These are phyloP conservation scores for Dallia pectoralis DNA, from an alignment of 2,797 vertebrate genomes.

Conservation along the genomic window DNA sequence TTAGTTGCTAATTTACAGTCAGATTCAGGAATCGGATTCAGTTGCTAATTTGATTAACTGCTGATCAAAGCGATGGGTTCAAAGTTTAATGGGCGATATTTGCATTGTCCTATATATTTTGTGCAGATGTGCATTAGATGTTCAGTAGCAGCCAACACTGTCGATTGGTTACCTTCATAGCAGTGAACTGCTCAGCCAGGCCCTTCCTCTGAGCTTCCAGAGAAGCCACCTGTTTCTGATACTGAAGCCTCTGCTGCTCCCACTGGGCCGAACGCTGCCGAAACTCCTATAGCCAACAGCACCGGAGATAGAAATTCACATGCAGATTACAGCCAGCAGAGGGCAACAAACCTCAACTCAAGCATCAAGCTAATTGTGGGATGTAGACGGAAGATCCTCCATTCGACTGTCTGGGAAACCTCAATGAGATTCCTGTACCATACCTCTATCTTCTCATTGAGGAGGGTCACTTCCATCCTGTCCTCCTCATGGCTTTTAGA, in stretches of 20 bases:
- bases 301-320: neutral
- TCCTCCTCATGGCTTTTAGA: slow-evolving; percentile 67
- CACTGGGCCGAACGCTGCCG: slow-evolving; percentile 80
- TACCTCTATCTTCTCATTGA: slow-evolving; percentile 83
- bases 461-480: slow-evolving; percentile 71
- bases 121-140: no score
- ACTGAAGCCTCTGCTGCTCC: slow-evolving; percentile 83
- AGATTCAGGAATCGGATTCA: no score
- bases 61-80: no score
- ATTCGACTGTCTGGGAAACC: neutral
- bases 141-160: neutral
- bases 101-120: no score
- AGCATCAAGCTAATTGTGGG: neutral
- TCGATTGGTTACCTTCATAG: slow-evolving; percentile 74
- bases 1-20: no score
- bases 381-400: neutral
- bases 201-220: slow-evolving; percentile 85
- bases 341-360: slow-evolving; percentile 2
- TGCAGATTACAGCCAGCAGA: slow-evolving; percentile 18
- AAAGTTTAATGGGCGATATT: no score
- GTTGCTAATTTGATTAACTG: no score
- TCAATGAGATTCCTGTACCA: neutral
- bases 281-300: slow-evolving; percentile 67
- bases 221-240: slow-evolving; percentile 82
- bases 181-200: slow-evolving; percentile 80